Conservation (phyloP, 2,113 vertebrate species). For the Triplophysa tibetana region DNA sequence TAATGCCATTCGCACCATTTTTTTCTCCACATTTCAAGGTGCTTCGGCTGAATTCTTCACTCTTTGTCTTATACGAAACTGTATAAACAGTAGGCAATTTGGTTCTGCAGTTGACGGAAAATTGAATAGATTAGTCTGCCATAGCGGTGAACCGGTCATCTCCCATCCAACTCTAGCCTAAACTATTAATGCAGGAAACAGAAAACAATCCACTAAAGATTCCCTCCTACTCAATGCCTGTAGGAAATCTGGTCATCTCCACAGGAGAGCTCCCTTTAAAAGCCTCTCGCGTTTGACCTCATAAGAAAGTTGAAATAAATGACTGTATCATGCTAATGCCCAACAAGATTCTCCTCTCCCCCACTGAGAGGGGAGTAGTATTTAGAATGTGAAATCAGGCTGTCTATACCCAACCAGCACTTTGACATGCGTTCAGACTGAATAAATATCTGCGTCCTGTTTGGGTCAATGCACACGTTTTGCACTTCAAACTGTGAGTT, state of each 20-base stretch:
- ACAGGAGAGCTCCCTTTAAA: conserved; percentile 48
- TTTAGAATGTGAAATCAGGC: conserved; percentile 52
- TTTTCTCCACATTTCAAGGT: not conserved
- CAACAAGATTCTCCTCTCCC: conserved; percentile 41
- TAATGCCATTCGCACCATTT: not conserved
- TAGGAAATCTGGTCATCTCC: conserved; percentile 47
- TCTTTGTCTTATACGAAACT: not conserved
- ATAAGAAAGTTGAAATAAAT: conserved; percentile 50
- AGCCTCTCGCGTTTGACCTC: conserved; percentile 53
- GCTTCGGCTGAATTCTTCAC: not conserved
- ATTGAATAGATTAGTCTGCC: not conserved
- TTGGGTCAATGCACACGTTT: conserved; percentile 33
- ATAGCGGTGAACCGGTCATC: not conserved
- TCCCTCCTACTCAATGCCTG: conserved; percentile 41
- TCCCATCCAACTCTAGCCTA: not conserved
- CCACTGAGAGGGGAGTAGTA: conserved; percentile 46
- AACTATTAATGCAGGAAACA: not conserved
- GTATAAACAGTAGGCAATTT: not conserved
- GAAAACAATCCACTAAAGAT: not conserved
- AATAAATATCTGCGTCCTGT: conserved; percentile 30
- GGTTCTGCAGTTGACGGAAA: not conserved
- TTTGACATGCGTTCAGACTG: conserved; percentile 44
- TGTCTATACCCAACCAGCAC: conserved; percentile 25
- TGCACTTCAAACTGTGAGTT: conserved; percentile 10
- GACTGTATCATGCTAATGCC: conserved; percentile 59